Evolutionary conservation across 2,888 invertebrate genomes (phyloP), one percentile per base, ranked within the genome.

Genomic region (Mythimna loreyi): DNA sequence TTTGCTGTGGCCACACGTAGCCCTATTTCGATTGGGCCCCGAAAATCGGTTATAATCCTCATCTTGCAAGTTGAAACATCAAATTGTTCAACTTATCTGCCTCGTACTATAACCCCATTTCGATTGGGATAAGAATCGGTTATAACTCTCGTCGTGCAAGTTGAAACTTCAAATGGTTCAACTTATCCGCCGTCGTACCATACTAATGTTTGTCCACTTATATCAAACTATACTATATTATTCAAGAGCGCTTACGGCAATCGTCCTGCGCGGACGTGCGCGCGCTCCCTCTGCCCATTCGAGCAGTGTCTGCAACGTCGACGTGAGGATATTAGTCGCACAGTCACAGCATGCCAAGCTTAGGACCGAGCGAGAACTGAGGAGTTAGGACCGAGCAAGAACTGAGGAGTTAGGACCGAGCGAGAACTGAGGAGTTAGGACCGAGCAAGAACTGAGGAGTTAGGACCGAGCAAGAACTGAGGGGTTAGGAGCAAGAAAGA

Each of bases 251-350:
- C 76, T 77, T 77, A 77, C 76, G 78, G 71, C 82, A 64, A 45
- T 71, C 76, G 76, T 61, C 76, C 82, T 70, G 74, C 33, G 73
- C 47, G 77, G 82, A 78, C 82, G 74, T 25, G 50, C 62, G 36
- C 78, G 72, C 56, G 47, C 61, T 43, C 19, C 59, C 72, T 81
- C 78, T 72, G 63, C 79, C 74, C 67, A 78, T 47, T 64, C 61
- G 68, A 67, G 19, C 77, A 68, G 76, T 68, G 21, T 80, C 75
- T 75, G 75, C 49, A 75, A 75, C 58, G 21, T 49, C 69, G 43
- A 75, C 40, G 61, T 53, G 36, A 19, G 58, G 30, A 61, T 61
- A 75, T 75, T 81, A 80, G 77, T 75, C 49, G 67, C 80, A 74
- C 53, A 58, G 16, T 59, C 50, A 65, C 45, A 30, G 9, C 79